These are phyloP conservation scores for Ylistrum balloti DNA, from an alignment of 1,140 invertebrate genomes.

Conservation along the genomic window DNA sequence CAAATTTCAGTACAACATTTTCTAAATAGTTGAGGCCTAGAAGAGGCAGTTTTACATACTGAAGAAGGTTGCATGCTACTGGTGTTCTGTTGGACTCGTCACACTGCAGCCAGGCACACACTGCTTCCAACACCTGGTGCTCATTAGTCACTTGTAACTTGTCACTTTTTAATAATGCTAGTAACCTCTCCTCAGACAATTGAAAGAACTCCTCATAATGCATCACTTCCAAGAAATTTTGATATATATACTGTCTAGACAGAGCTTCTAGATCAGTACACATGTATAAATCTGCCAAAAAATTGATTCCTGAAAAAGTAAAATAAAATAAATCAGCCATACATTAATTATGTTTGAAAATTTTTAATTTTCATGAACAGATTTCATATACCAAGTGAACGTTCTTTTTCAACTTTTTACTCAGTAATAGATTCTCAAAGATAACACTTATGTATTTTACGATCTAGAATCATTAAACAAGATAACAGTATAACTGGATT, in stretches of 20 bases:
- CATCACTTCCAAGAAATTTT: conserved; percentile 79
- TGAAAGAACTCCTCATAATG: conserved; percentile 80
- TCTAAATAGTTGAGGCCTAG: conserved; percentile 77
- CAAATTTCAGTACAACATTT: conserved; percentile 77
- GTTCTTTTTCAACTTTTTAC: too few species aligned
- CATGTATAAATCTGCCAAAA: conserved; percentile 80
- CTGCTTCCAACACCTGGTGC: conserved; percentile 86
- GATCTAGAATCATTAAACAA: too few species aligned
- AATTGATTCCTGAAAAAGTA: conserved; percentile 77
- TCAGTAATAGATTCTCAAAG: too few species aligned
- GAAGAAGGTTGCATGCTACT: conserved; percentile 73
- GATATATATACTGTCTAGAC: conserved; percentile 77
- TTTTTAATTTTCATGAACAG: too few species aligned
- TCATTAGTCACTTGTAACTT: conserved; percentile 77
- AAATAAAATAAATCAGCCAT: conserved; percentile 48
- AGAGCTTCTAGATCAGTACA: conserved; percentile 77
- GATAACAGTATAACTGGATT: too few species aligned
- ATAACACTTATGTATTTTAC: too few species aligned
- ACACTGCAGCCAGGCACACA: conserved; percentile 76
- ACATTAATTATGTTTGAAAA: too few species aligned
- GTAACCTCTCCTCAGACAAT: conserved; percentile 75
- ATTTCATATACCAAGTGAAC: too few species aligned
- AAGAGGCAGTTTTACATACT: conserved; percentile 76
- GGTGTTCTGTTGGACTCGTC: conserved; percentile 67
- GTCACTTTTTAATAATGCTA: conserved; percentile 76